phyloP scores from a whole-genome alignment of 2,797 vertebrate species.

The Luscinia luscinia region DNA sequence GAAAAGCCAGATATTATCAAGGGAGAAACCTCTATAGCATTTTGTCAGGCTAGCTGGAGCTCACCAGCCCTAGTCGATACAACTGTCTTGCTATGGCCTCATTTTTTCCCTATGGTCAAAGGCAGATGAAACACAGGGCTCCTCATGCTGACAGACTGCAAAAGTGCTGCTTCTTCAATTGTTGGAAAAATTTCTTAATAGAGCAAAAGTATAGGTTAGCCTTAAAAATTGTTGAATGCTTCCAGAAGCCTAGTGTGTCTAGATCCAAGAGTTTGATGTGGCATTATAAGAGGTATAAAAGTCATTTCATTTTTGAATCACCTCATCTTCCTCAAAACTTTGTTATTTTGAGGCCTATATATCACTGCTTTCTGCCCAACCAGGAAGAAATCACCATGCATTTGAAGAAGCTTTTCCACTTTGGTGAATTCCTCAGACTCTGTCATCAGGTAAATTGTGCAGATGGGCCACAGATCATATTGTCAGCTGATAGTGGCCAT shows the following conservation, averaged over 20 bases:
- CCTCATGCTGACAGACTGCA: neutral
- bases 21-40: neutral
- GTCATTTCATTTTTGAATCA: neutral
- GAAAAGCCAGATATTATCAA: neutral
- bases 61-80: neutral
- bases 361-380: neutral
- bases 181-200: neutral
- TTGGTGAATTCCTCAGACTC: neutral
- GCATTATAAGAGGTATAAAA: neutral
- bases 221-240: neutral
- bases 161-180: conserved; percentile 3
- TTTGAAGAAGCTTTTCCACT: neutral
- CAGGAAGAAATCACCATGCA: neutral
- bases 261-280: neutral
- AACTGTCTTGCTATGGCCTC: no score
- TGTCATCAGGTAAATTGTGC: neutral
- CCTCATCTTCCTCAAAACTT: neutral
- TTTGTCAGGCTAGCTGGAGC: neutral
- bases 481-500: neutral
- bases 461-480: neutral
- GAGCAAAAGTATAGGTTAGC: neutral
- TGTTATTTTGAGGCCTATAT: neutral
- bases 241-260: neutral
- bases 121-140: neutral
- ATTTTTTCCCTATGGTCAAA: neutral